These are phyloP conservation scores for Tiliacea aurago DNA, from an alignment of 2,888 invertebrate species.

Conservation along the genomic window DNA sequence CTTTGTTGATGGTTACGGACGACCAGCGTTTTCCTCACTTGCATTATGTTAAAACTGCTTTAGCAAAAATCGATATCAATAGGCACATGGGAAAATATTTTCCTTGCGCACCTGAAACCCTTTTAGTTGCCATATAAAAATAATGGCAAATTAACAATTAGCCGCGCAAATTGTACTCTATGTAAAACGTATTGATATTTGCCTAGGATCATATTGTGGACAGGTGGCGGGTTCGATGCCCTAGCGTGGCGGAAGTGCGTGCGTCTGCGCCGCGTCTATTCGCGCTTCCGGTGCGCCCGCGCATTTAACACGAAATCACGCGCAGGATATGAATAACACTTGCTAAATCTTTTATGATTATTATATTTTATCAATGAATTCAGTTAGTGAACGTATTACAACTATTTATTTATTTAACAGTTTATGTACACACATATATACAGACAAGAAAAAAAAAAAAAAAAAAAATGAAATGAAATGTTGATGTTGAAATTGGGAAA, in stretches of 20 bases:
- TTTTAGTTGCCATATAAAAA: not conserved
- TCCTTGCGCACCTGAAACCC: not conserved
- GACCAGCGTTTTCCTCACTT: slow-evolving; percentile 26
- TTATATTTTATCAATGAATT: slow-evolving; percentile 55
- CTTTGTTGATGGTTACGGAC: slow-evolving; percentile 74
- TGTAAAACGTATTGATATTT: slow-evolving; percentile 54
- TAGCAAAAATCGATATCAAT: not conserved
- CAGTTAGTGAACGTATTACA: slow-evolving; percentile 8
- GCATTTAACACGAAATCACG: slow-evolving; percentile 78
- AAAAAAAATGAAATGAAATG: too few species aligned
- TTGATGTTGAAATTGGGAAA: slow-evolving; percentile 9
- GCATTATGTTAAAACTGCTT: not conserved
- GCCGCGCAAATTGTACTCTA: slow-evolving; percentile 24
- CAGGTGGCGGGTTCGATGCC: slow-evolving; percentile 87
- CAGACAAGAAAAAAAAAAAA: too few species aligned
- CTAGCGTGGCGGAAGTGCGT: slow-evolving; percentile 87
- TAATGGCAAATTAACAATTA: slow-evolving; percentile 14
- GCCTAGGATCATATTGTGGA: slow-evolving; percentile 72
- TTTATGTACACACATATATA: too few species aligned
- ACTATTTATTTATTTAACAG: too few species aligned
- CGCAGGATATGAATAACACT: slow-evolving; percentile 67
- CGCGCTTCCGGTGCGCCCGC: slow-evolving; percentile 85
- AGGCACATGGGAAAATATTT: not conserved
- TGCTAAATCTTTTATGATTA: slow-evolving; percentile 65
- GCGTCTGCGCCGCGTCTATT: slow-evolving; percentile 89